Percentiles rank a stretch among this genome's conserved stretches.
Evolutionary conservation across 1,140 invertebrate species (phyloP).

Genomic region (Trachelipus rathkii): DNA sequence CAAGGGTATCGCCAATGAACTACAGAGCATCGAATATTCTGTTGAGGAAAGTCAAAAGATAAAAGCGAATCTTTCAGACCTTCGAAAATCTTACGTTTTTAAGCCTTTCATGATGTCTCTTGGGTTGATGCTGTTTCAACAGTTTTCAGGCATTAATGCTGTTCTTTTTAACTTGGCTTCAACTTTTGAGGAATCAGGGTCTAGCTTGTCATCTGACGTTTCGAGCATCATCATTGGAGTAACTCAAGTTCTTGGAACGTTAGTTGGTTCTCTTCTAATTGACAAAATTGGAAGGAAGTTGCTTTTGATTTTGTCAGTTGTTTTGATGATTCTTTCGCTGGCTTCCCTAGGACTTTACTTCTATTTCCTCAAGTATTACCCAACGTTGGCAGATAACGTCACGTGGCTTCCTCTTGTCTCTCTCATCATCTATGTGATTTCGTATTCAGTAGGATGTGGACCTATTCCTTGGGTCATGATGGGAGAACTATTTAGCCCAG

Average conservation of each 20-base stretch:
- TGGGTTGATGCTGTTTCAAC: slow-evolving; percentile 51
- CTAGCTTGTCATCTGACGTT: background rate
- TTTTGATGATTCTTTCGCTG: slow-evolving; percentile 64
- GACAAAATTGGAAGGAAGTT: slow-evolving; percentile 48
- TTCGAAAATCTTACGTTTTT: slow-evolving; percentile 46
- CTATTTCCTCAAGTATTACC: slow-evolving; percentile 57
- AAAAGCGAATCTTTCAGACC: slow-evolving; percentile 44
- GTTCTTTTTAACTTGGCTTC: slow-evolving; percentile 47
- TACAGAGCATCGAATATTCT: slow-evolving; percentile 30
- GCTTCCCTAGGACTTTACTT: slow-evolving; percentile 65
- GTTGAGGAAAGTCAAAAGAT: slow-evolving; percentile 23
- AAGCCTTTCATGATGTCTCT: slow-evolving; percentile 49
- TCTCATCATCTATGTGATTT: slow-evolving; percentile 57
- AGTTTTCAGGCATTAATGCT: slow-evolving; percentile 53
- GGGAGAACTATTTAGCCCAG: slow-evolving; percentile 73
- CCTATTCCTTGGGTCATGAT: slow-evolving; percentile 72
- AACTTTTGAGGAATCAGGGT: slow-evolving; percentile 30
- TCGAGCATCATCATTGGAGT: slow-evolving; percentile 51
- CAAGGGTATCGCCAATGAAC: slow-evolving; percentile 37
- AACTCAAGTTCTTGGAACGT: slow-evolving; percentile 53
- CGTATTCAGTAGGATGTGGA: slow-evolving; percentile 62
- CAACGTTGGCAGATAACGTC: slow-evolving; percentile 28
- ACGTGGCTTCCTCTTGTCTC: slow-evolving; percentile 58
- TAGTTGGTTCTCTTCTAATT: slow-evolving; percentile 49
- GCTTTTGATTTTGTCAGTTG: slow-evolving; percentile 47